Evolutionary conservation across 2,888 invertebrate species (phyloP).

Genomic region (Philonicus albiceps): DNA sequence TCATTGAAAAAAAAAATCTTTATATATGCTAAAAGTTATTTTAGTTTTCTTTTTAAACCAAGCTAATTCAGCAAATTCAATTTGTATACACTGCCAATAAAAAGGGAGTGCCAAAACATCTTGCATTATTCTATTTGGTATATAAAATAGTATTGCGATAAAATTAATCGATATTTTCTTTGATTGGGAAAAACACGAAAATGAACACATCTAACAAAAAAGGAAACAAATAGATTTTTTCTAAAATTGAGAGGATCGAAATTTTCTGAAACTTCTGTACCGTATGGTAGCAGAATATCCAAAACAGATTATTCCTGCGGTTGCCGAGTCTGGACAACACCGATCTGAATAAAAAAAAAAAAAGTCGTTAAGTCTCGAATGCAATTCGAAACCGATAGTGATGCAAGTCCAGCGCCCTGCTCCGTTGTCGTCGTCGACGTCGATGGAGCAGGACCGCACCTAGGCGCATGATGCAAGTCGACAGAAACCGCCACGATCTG

Average conservation of each 20-base stretch:
- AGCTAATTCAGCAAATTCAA: no score
- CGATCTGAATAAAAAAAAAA: background rate
- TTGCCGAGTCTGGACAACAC: background rate
- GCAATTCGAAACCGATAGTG: background rate
- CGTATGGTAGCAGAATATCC: background rate
- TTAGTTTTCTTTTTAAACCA: background rate
- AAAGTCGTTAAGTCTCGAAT: background rate
- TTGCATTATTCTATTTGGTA: background rate
- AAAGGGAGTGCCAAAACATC: background rate
- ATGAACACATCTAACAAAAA: background rate
- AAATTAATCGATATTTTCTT: background rate
- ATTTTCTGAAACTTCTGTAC: background rate
- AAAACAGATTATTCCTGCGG: background rate
- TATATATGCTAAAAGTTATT: no score
- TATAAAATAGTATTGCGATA: background rate
- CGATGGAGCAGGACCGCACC: background rate
- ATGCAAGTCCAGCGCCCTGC: no score
- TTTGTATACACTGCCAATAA: no score
- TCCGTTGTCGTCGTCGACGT: background rate
- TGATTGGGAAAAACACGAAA: background rate
- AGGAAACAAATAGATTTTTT: background rate
- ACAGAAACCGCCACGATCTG: background rate
- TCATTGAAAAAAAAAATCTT: no score
- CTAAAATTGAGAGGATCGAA: background rate
- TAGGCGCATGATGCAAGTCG: background rate